These are phyloP conservation scores for Mystacornis crossleyi DNA, from an alignment of 2,113 vertebrate genomes.

Conservation along the genomic window DNA sequence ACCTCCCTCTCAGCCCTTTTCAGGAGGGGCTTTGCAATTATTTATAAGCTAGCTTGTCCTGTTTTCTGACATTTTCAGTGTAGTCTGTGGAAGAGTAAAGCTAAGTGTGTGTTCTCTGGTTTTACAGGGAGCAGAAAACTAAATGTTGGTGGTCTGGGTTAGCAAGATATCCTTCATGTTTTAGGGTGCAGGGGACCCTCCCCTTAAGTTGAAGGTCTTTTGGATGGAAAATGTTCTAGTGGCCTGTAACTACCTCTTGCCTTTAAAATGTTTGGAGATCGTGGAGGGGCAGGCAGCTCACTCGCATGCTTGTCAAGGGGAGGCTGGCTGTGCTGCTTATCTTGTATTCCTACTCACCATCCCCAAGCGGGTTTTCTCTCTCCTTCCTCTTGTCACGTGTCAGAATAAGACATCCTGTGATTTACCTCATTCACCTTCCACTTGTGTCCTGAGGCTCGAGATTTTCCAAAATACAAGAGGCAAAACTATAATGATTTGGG, in stretches of 20 bases:
- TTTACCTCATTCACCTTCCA: not conserved
- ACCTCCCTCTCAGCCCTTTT: slow-evolving; percentile 24
- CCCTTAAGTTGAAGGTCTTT: not conserved
- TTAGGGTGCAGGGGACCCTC: not conserved
- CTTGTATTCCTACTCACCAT: not conserved
- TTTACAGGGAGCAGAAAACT: not conserved
- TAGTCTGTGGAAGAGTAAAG: not conserved
- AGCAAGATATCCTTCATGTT: not conserved
- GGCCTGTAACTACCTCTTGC: not conserved
- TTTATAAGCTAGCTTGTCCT: slow-evolving; percentile 43
- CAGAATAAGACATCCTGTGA: not conserved
- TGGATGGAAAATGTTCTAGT: not conserved
- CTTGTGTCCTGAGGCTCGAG: not conserved
- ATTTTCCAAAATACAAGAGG: not conserved
- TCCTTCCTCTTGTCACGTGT: not conserved
- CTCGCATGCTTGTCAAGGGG: not conserved
- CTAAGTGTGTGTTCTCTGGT: not conserved
- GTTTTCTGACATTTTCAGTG: slow-evolving; percentile 14
- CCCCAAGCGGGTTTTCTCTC: not conserved
- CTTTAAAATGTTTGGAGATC: not conserved
- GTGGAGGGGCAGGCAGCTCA: not conserved
- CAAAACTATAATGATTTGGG: not conserved
- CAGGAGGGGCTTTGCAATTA: slow-evolving; percentile 45
- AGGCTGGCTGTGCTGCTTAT: not conserved
- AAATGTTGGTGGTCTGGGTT: not conserved